Base-by-base conservation (phyloP, 2,888 invertebrate genomes). In the Romanomermis culicivorax region DNA sequence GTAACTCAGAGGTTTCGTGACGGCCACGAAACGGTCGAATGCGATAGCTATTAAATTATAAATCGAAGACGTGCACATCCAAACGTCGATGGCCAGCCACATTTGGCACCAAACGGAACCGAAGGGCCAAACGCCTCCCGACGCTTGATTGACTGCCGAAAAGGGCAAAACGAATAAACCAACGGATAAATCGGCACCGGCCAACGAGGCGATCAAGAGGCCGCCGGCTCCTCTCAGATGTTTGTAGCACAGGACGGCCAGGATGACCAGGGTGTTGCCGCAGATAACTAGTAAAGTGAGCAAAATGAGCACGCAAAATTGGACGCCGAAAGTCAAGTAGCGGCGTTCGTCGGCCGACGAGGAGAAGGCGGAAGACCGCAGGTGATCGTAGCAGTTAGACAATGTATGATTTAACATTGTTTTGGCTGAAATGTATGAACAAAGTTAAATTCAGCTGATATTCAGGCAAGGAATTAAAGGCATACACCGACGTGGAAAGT, bases 21-120 rank as follows among this genome's bases (percentile, higher is more conserved):
- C 91, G 26, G 95, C 95, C 64, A 95, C 83, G 75, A 93, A 95
- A 20, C 76, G 65, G 58, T 71, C 93, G 68, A 93, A 75, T 20
- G 87, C 87, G 68, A 93, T 93, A 64, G 87, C 91, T 69, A 89
- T 89, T 55, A 93, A 78, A 72, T 93, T 93, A 63, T 93, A 77
- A 65, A 93, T 93, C 63, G 88, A 89, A 0, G 93, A 88, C 0
- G 95, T 95, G 74, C 91, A 93, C 83, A 93, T 84, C 87, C 91
- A 89, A 14, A 95, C 93, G 72, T 95, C 95, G 56, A 91, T 80
- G 0, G 93, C 91, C 59, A 95, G 76, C 93, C 93, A 95, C 61
- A 88, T 80, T 58, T 84, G 83, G 74, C 93, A 95, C 87, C 91
- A 89, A 48, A 86, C 77, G 70, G 83, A 82, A 52, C 93, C 91